Evolutionary conservation across 2,888 invertebrate genomes (phyloP), one percentile per base, ranked within the genome.

Genomic region (Chymomyza caudatula): DNA sequence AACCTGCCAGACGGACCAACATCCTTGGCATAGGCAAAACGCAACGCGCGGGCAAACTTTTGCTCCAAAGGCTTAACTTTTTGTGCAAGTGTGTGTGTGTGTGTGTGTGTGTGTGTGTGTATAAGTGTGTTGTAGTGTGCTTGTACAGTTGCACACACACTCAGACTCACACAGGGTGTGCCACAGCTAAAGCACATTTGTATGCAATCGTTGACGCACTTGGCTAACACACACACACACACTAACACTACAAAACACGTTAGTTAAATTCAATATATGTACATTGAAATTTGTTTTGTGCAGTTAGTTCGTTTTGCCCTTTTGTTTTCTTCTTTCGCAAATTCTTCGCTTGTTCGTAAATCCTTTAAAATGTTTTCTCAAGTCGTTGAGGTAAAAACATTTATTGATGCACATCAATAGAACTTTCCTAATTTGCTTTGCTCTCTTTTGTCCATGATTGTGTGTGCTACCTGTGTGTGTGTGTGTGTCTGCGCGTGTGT

Each of bases 71-170:
- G 81, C 81, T 80, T 84, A 85, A 85, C 78, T 80, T 78, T 54
- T 71, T 80, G n/a, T n/a, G n/a, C n/a, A n/a, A n/a, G n/a, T 51
- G 17, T 78, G 77, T 79, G 76, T 82, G 83, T 78, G 85, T 81
- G 52, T 43, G 25, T 13, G 51, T 29, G 25, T 53, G 8, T 25
- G 23, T 25, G 13, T 53, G 25, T 23, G 23, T 13, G 17, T 49
- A 17, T 4, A 4, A 17, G 47, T 6, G 19, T 17, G 19, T 47
- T 8, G 29, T 37, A 37, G 11, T 37, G 11, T 11, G 29, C 11
- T 2, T 8, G 29, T 37, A 37, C 5, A 37, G 11, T 37, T 37
- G 25, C 11, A 8, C 29, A 11, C 29, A 37, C 29, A 37, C 29
- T 11, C 29, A 25, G 25, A n/a, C n/a, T n/a, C 25, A 25, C 25